These are phyloP conservation scores for Myotis lucifugus DNA, from an alignment of 2,113 vertebrate species.

Conservation along the genomic window DNA sequence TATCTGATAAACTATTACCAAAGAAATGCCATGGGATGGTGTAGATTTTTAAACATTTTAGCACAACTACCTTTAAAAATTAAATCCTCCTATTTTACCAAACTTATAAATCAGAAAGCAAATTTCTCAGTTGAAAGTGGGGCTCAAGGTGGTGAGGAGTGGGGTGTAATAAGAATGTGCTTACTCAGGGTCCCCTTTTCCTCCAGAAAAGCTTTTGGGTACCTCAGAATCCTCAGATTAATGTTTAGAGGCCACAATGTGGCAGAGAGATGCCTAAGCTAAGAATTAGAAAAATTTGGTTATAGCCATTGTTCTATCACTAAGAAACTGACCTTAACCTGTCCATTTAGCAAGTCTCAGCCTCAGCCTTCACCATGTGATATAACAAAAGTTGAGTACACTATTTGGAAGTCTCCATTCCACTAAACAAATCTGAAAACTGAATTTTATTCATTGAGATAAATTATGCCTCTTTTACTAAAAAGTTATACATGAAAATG, in stretches of 20 bases:
- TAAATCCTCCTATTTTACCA: neutral
- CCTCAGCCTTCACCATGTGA: neutral
- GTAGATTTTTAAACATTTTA: neutral
- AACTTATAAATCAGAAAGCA: neutral
- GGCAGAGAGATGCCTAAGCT: neutral
- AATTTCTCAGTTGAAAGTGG: neutral
- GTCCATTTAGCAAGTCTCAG: neutral
- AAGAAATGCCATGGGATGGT: neutral
- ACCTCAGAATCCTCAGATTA: neutral
- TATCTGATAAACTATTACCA: neutral
- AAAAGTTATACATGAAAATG: neutral
- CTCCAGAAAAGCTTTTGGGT: neutral
- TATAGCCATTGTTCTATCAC: neutral
- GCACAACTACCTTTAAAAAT: neutral
- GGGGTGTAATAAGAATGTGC: rapidly evolving
- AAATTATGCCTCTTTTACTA: conserved; percentile 10
- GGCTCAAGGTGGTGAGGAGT: neutral
- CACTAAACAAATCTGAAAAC: neutral
- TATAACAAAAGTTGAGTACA: neutral
- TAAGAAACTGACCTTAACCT: neutral
- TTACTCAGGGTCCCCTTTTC: neutral
- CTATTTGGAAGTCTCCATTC: neutral
- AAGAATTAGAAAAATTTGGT: neutral
- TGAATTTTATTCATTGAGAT: neutral
- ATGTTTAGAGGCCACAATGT: neutral